Conservation (phyloP, 1,140 invertebrate species). For the Plectrocnemia conspersa region DNA sequence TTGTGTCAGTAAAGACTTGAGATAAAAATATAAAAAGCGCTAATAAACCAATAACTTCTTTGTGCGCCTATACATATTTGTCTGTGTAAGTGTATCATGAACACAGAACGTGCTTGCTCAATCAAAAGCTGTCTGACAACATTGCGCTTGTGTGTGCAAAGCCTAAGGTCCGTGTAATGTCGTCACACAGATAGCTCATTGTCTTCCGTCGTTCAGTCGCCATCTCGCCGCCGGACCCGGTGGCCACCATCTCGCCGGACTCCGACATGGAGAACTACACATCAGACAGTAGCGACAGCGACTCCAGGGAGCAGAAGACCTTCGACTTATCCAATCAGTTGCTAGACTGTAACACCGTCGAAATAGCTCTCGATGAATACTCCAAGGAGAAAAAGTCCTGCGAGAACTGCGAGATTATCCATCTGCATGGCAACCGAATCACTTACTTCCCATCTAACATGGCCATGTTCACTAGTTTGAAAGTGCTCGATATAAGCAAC, state of each 20-base stretch:
- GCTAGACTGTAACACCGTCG: slow-evolving; percentile 55
- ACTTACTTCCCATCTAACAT: slow-evolving; percentile 51
- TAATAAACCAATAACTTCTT: too few relatives aligned
- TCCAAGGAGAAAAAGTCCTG: slow-evolving; percentile 25
- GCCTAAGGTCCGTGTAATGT: background rate
- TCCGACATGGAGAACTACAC: slow-evolving; percentile 65
- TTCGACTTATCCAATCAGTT: slow-evolving; percentile 66
- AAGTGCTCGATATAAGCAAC: slow-evolving; percentile 79
- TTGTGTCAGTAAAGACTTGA: too few relatives aligned
- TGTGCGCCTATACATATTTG: too few relatives aligned
- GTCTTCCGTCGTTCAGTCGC: background rate
- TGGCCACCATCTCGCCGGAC: background rate
- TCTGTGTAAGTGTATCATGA: too few relatives aligned
- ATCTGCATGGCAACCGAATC: slow-evolving; percentile 69
- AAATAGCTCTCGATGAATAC: slow-evolving; percentile 54
- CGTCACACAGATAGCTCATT: background rate
- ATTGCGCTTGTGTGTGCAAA: background rate
- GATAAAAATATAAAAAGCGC: too few relatives aligned
- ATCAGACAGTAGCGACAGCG: slow-evolving; percentile 75
- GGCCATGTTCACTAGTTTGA: slow-evolving; percentile 62
- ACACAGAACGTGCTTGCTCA: too few relatives aligned
- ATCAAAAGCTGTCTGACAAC: too few relatives aligned
- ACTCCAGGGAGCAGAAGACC: slow-evolving; percentile 60
- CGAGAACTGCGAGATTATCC: slow-evolving; percentile 58
- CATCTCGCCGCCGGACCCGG: background rate